Evolutionary conservation across 2,888 invertebrate genomes (phyloP), one percentile per base, ranked within the genome.

Genomic region (Tigriopus californicus): DNA sequence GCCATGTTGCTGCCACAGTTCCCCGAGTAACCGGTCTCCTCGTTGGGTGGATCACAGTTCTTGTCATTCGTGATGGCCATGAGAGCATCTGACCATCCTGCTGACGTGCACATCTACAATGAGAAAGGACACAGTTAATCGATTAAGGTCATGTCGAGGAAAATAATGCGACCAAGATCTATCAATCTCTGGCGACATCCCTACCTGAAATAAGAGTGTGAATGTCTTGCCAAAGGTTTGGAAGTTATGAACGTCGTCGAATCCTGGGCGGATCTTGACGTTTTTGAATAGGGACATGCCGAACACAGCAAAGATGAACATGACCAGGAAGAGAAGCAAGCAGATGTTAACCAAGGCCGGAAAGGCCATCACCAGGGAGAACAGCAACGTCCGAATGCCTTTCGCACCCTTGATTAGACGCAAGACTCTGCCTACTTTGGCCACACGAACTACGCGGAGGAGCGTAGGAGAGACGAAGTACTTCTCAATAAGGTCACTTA

Each of bases 271-370:
- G 73, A 89, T 83, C 74, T 90, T 88, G 66, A 95, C 94, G 76
- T 92, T 85, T 91, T 92, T 92, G 76, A 97, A 97, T 79, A 97
- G 95, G 62, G 92, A 92, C 95, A 97, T 97, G 68, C 97, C 97
- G 73, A 97, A 95, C 72, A 95, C 95, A 68, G 94, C 92, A 74
- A 94, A 97, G 77, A 97, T 97, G 77, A 95, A 97, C 90, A 97
- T 95, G 72, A 97, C 92, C 70, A 97, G 80, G 76, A 95, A 94
- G 69, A 97, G 82, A 69, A 97, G 80, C 68, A 97, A 80, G 75
- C 95, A 95, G 74, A 97, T 97, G 78, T 97, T 97, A 80, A 97
- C 94, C 66, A 97, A 81, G 68, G 97, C 95, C 68, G 97, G 97
- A 75, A 97, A 79, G 68, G 95, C 95, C 86, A 97, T 95, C 72